These are phyloP conservation scores for Cephus spinipes DNA, from an alignment of 2,888 invertebrate genomes.

Conservation along the genomic window DNA sequence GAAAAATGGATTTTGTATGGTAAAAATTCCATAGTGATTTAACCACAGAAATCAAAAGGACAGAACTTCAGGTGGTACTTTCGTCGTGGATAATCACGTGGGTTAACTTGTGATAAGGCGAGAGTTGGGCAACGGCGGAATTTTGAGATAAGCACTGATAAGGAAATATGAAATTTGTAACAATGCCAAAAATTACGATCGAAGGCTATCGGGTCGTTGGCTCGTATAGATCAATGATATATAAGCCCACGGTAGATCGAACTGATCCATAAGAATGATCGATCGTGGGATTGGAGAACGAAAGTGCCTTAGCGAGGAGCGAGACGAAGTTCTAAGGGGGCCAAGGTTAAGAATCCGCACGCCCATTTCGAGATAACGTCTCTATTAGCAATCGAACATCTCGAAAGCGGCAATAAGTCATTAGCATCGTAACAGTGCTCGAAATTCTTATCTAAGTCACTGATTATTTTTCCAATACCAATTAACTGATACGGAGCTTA, in stretches of 20 bases:
- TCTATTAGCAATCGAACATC: not conserved
- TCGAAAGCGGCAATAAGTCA: no score
- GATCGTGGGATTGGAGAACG: not conserved
- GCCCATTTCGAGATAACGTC: not conserved
- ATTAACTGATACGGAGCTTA: not conserved
- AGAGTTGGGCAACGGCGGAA: not conserved
- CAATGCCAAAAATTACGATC: not conserved
- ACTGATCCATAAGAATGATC: not conserved
- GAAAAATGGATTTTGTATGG: not conserved
- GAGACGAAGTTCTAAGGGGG: not conserved
- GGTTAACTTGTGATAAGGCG: no score
- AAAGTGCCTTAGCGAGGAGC: not conserved
- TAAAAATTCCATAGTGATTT: not conserved
- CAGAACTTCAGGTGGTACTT: not conserved
- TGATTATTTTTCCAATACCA: no score
- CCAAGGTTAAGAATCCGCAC: not conserved
- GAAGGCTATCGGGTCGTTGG: not conserved
- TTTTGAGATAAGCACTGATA: not conserved
- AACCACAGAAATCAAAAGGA: not conserved
- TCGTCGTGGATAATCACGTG: rapidly evolving
- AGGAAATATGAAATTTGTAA: not conserved
- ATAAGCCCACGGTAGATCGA: not conserved
- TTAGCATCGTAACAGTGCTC: no score
- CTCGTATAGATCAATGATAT: not conserved
- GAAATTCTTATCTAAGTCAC: no score